These are phyloP conservation scores for Gasterosteus nipponicus DNA, from an alignment of 2,113 vertebrate species.

Conservation along the genomic window DNA sequence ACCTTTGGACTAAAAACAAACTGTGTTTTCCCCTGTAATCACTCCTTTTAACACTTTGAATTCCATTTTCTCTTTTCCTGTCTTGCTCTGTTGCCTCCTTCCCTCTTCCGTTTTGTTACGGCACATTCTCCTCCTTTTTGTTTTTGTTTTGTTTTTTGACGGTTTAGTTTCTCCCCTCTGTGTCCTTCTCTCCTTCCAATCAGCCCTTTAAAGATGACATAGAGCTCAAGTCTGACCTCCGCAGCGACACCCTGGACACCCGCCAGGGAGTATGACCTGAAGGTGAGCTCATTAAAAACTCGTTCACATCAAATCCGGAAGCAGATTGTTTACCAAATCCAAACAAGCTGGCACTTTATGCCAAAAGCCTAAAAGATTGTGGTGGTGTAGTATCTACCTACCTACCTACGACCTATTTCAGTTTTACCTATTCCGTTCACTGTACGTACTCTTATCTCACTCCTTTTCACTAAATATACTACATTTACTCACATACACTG, in stretches of 20 bases:
- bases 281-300: slow-evolving; percentile 80
- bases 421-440: too few relatives aligned
- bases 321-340: background rate
- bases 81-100: slow-evolving; percentile 64
- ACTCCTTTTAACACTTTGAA: slow-evolving; percentile 68
- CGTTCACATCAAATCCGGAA: background rate
- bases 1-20: slow-evolving; percentile 49
- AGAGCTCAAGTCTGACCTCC: slow-evolving; percentile 94
- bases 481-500: too few relatives aligned
- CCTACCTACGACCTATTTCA: too few relatives aligned
- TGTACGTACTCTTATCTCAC: too few relatives aligned
- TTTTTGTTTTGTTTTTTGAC: slow-evolving; percentile 78
- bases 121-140: slow-evolving; percentile 58
- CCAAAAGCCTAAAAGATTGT: background rate
- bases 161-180: slow-evolving; percentile 86
- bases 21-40: slow-evolving; percentile 48
- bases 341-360: background rate
- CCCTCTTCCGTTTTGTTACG: slow-evolving; percentile 61
- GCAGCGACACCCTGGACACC: slow-evolving; percentile 93
- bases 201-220: slow-evolving; percentile 97
- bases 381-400: background rate
- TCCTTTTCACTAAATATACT: too few relatives aligned
- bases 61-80: slow-evolving; percentile 67
- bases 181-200: slow-evolving; percentile 84
- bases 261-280: slow-evolving; percentile 97